phyloP scores from a whole-genome alignment of 2,888 invertebrate genomes.

The Ichneumon xanthorius region DNA sequence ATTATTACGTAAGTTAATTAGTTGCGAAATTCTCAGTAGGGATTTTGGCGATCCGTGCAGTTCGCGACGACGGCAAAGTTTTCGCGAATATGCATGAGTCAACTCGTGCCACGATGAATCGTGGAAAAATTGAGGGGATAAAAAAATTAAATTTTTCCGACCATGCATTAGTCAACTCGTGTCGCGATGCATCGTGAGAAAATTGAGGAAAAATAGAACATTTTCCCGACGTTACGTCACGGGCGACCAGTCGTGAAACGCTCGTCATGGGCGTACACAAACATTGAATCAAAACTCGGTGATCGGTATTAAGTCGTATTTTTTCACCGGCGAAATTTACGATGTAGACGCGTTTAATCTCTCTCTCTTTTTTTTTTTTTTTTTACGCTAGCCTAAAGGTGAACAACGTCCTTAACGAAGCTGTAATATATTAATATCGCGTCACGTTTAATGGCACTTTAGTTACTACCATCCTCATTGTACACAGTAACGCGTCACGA shows the following conservation, averaged over 20 bases:
- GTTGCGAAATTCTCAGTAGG: slow-evolving; percentile 60
- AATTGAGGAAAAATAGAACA: slow-evolving; percentile 10
- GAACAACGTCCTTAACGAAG: slow-evolving; percentile 9
- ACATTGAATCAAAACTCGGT: slow-evolving; percentile 55
- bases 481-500: slow-evolving; percentile 39
- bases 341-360: slow-evolving; percentile 18
- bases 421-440: slow-evolving; percentile 27
- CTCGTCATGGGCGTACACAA: slow-evolving; percentile 33
- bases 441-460: slow-evolving; percentile 32
- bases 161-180: slow-evolving; percentile 73
- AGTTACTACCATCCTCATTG: slow-evolving; percentile 18
- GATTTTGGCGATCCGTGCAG: slow-evolving; percentile 53
- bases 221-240: slow-evolving; percentile 3
- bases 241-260: neutral
- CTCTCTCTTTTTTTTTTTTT: slow-evolving; percentile 31
- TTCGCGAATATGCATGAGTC: slow-evolving; percentile 74
- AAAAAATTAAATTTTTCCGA: slow-evolving; percentile 53
- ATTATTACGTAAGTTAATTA: slow-evolving; percentile 63
- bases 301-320: slow-evolving; percentile 36
- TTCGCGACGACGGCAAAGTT: slow-evolving; percentile 71
- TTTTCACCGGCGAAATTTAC: slow-evolving; percentile 47
- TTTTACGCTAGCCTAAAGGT: neutral
- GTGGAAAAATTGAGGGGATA: neutral
- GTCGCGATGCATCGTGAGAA: slow-evolving; percentile 27
- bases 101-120: slow-evolving; percentile 50